Conservation (phyloP, 2,113 vertebrate species). For the Danionella cerebrum region DNA sequence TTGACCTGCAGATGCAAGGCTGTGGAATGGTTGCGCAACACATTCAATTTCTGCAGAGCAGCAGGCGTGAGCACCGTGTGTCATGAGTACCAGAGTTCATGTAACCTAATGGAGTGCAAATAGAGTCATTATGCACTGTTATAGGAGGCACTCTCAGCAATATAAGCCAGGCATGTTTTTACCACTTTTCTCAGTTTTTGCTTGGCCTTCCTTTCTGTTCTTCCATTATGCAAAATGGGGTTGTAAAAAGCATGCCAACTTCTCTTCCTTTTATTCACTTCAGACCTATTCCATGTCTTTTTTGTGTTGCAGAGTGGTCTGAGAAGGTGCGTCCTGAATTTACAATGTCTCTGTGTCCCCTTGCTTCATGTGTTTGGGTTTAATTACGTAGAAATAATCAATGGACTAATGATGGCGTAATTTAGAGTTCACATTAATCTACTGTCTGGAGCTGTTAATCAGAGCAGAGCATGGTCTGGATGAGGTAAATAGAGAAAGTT, state of each 20-base stretch:
- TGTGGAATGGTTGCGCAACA: constrained; percentile 28
- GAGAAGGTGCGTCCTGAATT: constrained; percentile 13
- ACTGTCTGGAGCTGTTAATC: constrained; percentile 50
- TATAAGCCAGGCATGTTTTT: constrained; percentile 13
- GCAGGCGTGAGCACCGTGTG: constrained; percentile 14
- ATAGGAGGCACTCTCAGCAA: constrained; percentile 13
- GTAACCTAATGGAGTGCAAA: constrained; percentile 36
- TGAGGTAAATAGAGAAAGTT: constrained; percentile 30
- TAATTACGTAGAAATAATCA: constrained; percentile 57
- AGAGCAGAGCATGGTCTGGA: constrained; percentile 40
- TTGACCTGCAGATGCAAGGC: constrained; percentile 19
- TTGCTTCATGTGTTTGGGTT: constrained; percentile 31
- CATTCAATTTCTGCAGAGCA: constrained; percentile 17
- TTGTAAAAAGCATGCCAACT: constrained; percentile 6
- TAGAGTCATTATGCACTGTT: constrained; percentile 31
- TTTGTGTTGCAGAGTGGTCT: background rate
- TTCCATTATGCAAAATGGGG: constrained; percentile 34
- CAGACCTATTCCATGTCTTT: background rate
- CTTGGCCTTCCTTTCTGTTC: constrained; percentile 17
- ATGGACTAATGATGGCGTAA: constrained; percentile 53
- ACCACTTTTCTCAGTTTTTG: constrained; percentile 6
- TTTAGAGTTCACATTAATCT: constrained; percentile 51
- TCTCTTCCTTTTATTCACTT: constrained; percentile 1
- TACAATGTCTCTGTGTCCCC: constrained; percentile 21
- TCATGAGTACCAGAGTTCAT: constrained; percentile 21